Evolutionary conservation across 1,140 invertebrate species (phyloP).

Genomic region (Bombus pascuorum): DNA sequence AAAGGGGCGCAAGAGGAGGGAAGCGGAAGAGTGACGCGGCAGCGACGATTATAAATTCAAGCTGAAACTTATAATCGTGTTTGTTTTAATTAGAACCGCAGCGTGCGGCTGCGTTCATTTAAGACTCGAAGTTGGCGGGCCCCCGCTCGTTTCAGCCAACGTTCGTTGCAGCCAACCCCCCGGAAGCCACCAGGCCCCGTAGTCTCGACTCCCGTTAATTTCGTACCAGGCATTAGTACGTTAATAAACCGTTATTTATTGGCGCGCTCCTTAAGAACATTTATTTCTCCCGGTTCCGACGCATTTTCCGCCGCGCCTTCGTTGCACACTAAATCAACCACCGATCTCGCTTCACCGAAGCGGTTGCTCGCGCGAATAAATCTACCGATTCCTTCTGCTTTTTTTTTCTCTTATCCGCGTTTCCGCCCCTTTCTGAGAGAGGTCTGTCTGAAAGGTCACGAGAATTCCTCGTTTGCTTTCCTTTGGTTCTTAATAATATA

Average conservation of each 20-base stretch:
- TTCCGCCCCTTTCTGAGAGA: not conserved
- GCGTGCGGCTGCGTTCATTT: slow-evolving; percentile 70
- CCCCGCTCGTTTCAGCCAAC: slow-evolving; percentile 18
- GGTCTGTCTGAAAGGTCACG: no score
- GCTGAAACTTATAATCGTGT: slow-evolving; percentile 76
- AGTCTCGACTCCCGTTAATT: slow-evolving; percentile 67
- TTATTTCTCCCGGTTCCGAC: slow-evolving; percentile 47
- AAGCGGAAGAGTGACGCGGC: slow-evolving; percentile 26
- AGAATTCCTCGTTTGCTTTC: not conserved
- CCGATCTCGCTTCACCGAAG: slow-evolving; percentile 18
- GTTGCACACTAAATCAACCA: slow-evolving; percentile 54
- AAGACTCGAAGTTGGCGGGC: slow-evolving; percentile 63
- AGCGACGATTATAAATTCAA: slow-evolving; percentile 74
- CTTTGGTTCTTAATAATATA: no score
- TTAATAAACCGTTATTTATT: slow-evolving; percentile 76
- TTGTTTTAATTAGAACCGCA: slow-evolving; percentile 80
- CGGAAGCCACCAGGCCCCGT: slow-evolving; percentile 3
- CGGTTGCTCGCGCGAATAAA: slow-evolving; percentile 42
- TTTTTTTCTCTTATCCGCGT: not conserved
- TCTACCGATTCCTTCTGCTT: not conserved
- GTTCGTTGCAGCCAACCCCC: slow-evolving; percentile 20
- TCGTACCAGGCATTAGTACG: slow-evolving; percentile 69
- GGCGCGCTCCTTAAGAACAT: slow-evolving; percentile 56
- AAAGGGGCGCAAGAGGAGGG: not conserved
- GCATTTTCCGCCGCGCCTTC: slow-evolving; percentile 53